Evolutionary conservation across 2,797 vertebrate species (phyloP).

Genomic region (Sebastiscus tertius): DNA sequence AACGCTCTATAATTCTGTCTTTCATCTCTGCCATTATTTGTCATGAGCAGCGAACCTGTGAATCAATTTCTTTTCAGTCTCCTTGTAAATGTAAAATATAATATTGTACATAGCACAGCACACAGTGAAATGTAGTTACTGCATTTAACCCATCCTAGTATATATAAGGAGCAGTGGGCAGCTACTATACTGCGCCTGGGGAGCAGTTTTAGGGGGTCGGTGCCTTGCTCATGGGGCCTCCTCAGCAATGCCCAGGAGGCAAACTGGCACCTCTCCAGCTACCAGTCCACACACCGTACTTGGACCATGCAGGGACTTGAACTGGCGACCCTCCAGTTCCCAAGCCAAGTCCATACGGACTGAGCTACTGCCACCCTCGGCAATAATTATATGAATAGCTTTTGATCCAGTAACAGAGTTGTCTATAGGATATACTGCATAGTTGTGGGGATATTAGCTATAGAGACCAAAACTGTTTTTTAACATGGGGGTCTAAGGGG

Average conservation of each 20-base stretch:
- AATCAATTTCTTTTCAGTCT: not conserved
- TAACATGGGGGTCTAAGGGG: no score
- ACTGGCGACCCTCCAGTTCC: accelerated
- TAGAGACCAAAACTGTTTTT: accelerated
- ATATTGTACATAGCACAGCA: not conserved
- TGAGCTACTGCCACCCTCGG: no score
- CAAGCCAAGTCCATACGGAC: no score
- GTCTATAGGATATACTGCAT: not conserved
- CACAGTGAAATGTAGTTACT: not conserved
- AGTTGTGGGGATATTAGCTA: no score
- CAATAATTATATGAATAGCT: not conserved
- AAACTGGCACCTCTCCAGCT: no score
- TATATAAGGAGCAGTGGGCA: not conserved
- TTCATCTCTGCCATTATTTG: not conserved
- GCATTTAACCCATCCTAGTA: not conserved
- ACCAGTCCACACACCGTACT: not conserved
- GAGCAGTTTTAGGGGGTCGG: accelerated
- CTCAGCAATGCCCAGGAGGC: no score
- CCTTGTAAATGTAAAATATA: not conserved
- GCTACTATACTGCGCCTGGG: accelerated
- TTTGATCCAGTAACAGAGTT: not conserved
- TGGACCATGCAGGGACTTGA: not conserved
- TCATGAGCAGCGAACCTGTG: not conserved
- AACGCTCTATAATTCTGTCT: not conserved
- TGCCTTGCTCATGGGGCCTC: not conserved